Percentiles rank a stretch among this genome's conserved stretches.
Conservation (phyloP, 2,888 invertebrate species). For the Rugalucina vietnamica region DNA sequence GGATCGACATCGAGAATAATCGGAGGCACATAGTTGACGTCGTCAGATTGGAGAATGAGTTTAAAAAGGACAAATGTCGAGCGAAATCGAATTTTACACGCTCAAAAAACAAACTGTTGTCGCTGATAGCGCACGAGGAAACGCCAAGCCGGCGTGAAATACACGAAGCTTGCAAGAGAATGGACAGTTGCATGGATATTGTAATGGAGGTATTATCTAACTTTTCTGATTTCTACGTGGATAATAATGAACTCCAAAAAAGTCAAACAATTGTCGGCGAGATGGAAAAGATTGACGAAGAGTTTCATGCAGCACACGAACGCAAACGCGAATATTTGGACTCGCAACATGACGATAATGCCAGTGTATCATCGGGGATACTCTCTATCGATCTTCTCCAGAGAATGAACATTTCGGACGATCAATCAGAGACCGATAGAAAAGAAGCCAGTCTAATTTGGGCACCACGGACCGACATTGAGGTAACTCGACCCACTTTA, state of each 20-base stretch:
- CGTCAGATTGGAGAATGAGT: background rate
- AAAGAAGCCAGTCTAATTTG: background rate
- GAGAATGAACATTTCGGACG: background rate
- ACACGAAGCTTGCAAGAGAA: background rate
- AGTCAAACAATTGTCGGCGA: background rate
- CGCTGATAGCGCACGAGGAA: background rate
- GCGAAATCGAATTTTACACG: conserved; percentile 10
- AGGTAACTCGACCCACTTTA: background rate
- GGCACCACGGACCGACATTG: background rate
- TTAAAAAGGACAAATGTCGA: conserved; percentile 3
- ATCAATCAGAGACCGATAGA: background rate
- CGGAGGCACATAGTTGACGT: background rate
- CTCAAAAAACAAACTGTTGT: background rate
- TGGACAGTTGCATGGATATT: conserved; percentile 1
- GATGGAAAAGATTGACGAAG: background rate
- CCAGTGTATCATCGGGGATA: background rate
- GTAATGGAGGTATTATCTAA: background rate
- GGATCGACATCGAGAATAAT: background rate
- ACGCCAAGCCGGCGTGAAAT: background rate
- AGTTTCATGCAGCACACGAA: background rate
- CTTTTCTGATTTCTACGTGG: background rate
- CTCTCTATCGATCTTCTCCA: background rate
- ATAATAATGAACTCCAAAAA: background rate
- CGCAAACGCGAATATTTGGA: background rate
- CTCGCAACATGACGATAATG: background rate